Conservation (phyloP, 2,888 invertebrate genomes). For the Orthosia gothica region DNA sequence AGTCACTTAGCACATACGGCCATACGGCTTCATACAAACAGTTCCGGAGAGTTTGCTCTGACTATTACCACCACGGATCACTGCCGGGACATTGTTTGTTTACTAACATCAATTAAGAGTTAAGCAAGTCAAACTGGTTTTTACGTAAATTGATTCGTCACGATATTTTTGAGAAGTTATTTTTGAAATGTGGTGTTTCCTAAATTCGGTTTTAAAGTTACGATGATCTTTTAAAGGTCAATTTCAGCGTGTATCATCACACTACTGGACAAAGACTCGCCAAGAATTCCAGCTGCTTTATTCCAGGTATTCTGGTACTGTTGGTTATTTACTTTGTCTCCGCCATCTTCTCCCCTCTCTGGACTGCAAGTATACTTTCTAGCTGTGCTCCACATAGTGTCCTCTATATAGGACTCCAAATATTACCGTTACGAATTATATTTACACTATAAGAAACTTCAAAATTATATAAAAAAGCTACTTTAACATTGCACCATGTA, state of each 20-base stretch:
- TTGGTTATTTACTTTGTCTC: no score
- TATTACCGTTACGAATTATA: neutral
- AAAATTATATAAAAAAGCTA: neutral
- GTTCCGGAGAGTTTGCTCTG: constrained; percentile 38
- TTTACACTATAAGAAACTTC: neutral
- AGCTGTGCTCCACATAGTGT: neutral
- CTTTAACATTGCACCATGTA: neutral
- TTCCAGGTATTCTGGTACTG: no score
- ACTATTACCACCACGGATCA: constrained; percentile 25
- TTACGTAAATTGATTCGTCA: constrained; percentile 5
- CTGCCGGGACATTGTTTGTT: constrained; percentile 18
- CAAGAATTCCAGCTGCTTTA: no score
- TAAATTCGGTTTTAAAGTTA: constrained; percentile 1
- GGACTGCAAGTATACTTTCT: no score
- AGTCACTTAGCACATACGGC: constrained; percentile 53
- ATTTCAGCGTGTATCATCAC: neutral
- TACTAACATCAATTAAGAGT: constrained; percentile 22
- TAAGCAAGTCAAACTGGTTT: constrained; percentile 15
- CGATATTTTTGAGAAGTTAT: neutral
- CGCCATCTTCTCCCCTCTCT: no score
- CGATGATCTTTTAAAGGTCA: neutral
- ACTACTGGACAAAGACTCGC: neutral
- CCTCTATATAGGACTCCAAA: neutral
- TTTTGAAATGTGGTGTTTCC: constrained; percentile 4
- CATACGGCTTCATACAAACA: neutral